Base-by-base conservation (phyloP, 2,888 invertebrate genomes). In the Eristalis arbustorum region DNA sequence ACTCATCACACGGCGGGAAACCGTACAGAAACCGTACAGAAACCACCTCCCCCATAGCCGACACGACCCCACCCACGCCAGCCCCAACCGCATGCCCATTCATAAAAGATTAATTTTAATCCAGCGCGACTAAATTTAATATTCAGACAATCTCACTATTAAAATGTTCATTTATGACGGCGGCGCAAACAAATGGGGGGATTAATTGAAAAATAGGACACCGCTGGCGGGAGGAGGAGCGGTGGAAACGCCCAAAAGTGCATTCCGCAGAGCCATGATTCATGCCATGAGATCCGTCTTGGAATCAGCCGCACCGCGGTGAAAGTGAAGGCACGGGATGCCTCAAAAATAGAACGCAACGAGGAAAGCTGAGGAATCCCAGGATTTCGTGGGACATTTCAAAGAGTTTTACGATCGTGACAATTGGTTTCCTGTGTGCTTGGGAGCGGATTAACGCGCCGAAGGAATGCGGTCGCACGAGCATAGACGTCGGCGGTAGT, bases 101-200 rank as follows among this genome's bases (percentile, higher is more conserved):
- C 78, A 85, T 85, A 74, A 82, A 71, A 74, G 69, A 85, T 85
- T 78, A 85, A 85, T 85, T 85, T 85, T 82, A 82, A 85, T 85
- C 85, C 81, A 71, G 82, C 69, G 63, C 64, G 66, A 78, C 85
- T 61, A 63, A 78, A 85, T 85, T 85, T 85, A 82, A 85, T 85
- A 85, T 85, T 77, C 85, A 85, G 74, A 69, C 82, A 82, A 77
- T 77, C 74, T 66, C 63, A 64, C 85, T 82, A 82, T 82, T 82
- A 82, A 85, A 85, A 77, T 82, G 73, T 82, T 82, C 69, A 85
- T 85, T 84, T 85, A 78, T 74, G 82, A 85, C 77, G 40, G 77
- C 82, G 61, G 31, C 25, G 25, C 73, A 61, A 82, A 74, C 82
- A 85, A 85, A 85, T 85, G 77, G 82, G 63, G 82, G 82, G 73